Base-by-base conservation (phyloP, 2,797 vertebrate genomes). In the Onychomys leucogaster region DNA sequence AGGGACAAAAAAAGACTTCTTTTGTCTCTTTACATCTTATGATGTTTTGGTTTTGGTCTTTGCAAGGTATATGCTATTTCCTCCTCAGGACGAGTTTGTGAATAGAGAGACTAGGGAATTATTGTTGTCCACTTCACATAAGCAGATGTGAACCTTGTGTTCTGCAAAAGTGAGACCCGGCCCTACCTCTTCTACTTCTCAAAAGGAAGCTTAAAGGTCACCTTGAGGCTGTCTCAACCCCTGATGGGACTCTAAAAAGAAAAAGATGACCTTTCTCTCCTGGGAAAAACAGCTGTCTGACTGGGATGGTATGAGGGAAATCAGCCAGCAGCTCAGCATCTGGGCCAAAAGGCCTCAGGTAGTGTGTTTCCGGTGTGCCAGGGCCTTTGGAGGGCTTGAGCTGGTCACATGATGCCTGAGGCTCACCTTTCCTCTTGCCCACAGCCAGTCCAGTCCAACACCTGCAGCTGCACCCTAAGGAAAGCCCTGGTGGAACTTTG, bases 161-260 rank as follows among this genome's bases (percentile, higher is more conserved):
- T 92, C 78, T 86, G 16, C 87, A 76, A 88, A 94, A 94, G 85
- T 49, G 73, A 90, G 90, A 80, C 67, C 43, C 32, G 55, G 80
- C 43, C 34, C 82, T 12, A 3, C 81, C 43, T 86, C 67, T 94
- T 67, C 67, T 17, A 25, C 49, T 94, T 92, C 63, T 77, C n/a
- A 61, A 57, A 95, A 92, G 57, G 23, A 80, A 63, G 46, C 63
- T 63, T 91, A 81, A 94, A 97, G 95, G 96, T 97, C 96, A 95
- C 94, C 94, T 97, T 96, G 97, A 96, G 95, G 89, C 80, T 85
- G 43, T 93, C 85, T 89, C 71, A 83, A 96, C 49, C 67, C 84
- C 63, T 77, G 37, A 71, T 89, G 76, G 34, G 46, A 96, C 83
- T 93, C 49, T 23, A 87, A 41, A 96, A 91, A 94, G 65, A 91